phyloP scores from a whole-genome alignment of 1,140 invertebrate genomes.

The Microvelia longipes region DNA sequence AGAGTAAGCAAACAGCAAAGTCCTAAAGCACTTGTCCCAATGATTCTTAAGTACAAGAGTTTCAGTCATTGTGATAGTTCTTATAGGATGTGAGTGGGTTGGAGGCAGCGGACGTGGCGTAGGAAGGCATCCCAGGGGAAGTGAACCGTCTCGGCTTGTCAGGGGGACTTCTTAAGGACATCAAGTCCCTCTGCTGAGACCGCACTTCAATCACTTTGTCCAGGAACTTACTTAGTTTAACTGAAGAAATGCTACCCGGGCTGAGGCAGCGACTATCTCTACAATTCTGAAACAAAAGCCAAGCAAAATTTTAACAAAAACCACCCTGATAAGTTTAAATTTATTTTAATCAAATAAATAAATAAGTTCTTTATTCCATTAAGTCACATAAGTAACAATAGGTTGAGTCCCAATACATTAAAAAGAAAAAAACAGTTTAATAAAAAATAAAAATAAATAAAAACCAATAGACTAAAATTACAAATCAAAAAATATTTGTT shows the following conservation, averaged over 20 bases:
- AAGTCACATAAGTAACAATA: too few species aligned
- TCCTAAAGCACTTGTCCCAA: background rate
- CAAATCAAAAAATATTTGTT: too few species aligned
- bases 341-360: too few species aligned
- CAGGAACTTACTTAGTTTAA: constrained; percentile 84
- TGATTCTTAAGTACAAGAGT: background rate
- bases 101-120: too few species aligned
- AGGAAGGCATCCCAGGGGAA: too few species aligned
- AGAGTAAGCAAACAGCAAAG: too few species aligned
- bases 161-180: constrained; percentile 30
- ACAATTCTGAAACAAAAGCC: constrained; percentile 43
- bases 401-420: too few species aligned
- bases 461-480: too few species aligned
- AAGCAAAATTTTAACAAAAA: background rate
- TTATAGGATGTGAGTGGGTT: background rate
- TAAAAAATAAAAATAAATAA: too few species aligned
- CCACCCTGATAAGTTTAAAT: background rate
- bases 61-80: background rate
- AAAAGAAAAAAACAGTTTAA: too few species aligned
- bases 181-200: constrained; percentile 38
- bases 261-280: constrained; percentile 63
- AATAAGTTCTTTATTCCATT: too few species aligned
- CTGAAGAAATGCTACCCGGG: constrained; percentile 79
- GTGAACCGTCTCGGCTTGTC: background rate
- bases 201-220: constrained; percentile 76